These are phyloP conservation scores for Amia ocellicauda DNA, from an alignment of 2,113 vertebrate genomes.

Conservation along the genomic window DNA sequence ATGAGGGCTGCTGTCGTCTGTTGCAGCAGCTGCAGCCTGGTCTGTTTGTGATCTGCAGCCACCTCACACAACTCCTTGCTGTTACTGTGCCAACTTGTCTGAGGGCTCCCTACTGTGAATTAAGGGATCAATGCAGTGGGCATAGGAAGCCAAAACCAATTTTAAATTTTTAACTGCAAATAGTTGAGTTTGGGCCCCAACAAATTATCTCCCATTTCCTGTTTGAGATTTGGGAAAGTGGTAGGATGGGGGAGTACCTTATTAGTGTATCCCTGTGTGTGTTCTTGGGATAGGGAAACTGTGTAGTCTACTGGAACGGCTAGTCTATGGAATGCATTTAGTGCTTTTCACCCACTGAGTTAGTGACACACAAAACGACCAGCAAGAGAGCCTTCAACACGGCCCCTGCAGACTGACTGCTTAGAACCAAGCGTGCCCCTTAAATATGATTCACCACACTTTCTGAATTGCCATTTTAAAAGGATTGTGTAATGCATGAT, in stretches of 20 bases:
- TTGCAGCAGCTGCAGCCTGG: too few species aligned
- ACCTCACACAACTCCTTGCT: too few species aligned
- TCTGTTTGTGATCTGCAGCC: too few species aligned
- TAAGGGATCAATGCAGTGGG: too few species aligned
- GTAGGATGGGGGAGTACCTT: constrained; percentile 23
- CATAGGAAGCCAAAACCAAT: too few species aligned
- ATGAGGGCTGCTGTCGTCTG: constrained; percentile 44
- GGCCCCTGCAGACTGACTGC: not conserved
- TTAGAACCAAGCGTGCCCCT: too few species aligned
- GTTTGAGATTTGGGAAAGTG: constrained; percentile 9
- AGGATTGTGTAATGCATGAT: too few species aligned
- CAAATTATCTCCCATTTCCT: constrained; percentile 9
- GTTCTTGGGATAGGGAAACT: not conserved
- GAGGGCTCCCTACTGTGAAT: too few species aligned
- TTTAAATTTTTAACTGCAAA: constrained; percentile 3
- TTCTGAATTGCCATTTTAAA: too few species aligned
- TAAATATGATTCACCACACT: too few species aligned
- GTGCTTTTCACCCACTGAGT: constrained; percentile 58
- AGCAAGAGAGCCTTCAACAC: constrained; percentile 2
- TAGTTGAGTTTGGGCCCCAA: not conserved
- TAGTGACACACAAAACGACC: constrained; percentile 57
- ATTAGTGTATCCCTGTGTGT: constrained; percentile 35
- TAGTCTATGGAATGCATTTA: not conserved
- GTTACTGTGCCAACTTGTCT: too few species aligned
- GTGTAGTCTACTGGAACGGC: not conserved